Conservation (phyloP, 2,888 invertebrate species). For the Epinotia nisella region DNA sequence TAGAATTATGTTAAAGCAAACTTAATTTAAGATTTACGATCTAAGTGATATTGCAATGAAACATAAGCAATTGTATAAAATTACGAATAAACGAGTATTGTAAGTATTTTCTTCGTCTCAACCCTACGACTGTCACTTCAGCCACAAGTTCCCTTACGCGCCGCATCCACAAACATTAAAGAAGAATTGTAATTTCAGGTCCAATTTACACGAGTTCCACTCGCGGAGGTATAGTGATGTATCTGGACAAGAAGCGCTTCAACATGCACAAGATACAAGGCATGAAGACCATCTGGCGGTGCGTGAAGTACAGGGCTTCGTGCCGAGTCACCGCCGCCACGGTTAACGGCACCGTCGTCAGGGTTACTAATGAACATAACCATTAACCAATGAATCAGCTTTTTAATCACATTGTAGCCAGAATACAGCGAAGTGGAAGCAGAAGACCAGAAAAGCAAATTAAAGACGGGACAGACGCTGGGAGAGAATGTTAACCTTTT, state of each 20-base stretch:
- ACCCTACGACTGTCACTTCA: neutral
- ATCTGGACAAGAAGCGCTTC: constrained; percentile 44
- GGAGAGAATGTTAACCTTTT: too few species aligned
- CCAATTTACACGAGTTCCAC: constrained; percentile 6
- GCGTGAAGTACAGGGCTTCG: constrained; percentile 13
- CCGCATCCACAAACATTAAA: neutral
- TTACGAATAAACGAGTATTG: neutral
- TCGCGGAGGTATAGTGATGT: neutral
- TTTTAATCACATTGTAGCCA: neutral
- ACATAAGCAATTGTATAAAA: neutral
- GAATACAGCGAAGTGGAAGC: too few species aligned
- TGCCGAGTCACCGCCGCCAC: constrained; percentile 22
- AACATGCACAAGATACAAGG: constrained; percentile 44
- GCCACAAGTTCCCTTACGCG: neutral
- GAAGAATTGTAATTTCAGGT: neutral
- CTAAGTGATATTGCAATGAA: neutral
- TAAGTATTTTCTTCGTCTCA: neutral
- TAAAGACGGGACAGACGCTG: too few species aligned
- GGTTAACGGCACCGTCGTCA: neutral
- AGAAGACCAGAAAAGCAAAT: too few species aligned
- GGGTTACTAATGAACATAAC: constrained; percentile 8
- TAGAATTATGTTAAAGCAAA: neutral
- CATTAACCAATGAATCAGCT: constrained; percentile 12
- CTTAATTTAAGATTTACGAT: neutral
- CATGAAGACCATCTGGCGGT: constrained; percentile 47